These are phyloP conservation scores for Arctocebus calabarensis DNA, from an alignment of 2,797 vertebrate species.

Conservation along the genomic window DNA sequence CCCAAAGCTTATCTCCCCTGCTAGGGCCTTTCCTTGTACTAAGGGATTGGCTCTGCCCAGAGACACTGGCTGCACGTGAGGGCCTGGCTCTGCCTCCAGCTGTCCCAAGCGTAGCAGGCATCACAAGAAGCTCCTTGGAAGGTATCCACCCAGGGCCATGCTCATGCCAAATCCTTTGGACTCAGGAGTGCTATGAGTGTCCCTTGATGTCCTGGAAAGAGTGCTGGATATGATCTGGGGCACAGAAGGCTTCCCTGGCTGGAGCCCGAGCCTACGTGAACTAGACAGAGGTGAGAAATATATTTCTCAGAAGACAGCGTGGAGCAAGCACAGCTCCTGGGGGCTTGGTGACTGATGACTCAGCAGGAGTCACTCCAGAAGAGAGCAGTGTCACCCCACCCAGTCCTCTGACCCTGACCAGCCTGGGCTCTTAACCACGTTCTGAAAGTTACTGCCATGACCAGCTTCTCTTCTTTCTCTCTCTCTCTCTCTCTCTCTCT, in stretches of 20 bases:
- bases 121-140: neutral
- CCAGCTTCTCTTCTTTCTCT: neutral
- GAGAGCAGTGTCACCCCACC: neutral
- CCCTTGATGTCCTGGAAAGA: neutral
- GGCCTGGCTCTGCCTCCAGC: neutral
- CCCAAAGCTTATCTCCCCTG: neutral
- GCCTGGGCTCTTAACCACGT: neutral
- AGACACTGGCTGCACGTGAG: neutral
- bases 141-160: neutral
- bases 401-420: neutral
- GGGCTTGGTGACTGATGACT: neutral
- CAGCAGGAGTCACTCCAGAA: neutral
- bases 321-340: neutral
- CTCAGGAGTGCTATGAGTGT: no score
- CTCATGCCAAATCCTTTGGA: neutral
- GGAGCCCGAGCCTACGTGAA: neutral
- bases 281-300: neutral
- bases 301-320: neutral
- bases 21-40: constrained; percentile 21
- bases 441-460: neutral
- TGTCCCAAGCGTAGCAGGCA: neutral
- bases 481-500: neutral
- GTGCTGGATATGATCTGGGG: neutral
- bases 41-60: constrained; percentile 7
- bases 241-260: neutral